Evolutionary conservation across 2,888 invertebrate genomes (phyloP).

Genomic region (Xylocampa areola): DNA sequence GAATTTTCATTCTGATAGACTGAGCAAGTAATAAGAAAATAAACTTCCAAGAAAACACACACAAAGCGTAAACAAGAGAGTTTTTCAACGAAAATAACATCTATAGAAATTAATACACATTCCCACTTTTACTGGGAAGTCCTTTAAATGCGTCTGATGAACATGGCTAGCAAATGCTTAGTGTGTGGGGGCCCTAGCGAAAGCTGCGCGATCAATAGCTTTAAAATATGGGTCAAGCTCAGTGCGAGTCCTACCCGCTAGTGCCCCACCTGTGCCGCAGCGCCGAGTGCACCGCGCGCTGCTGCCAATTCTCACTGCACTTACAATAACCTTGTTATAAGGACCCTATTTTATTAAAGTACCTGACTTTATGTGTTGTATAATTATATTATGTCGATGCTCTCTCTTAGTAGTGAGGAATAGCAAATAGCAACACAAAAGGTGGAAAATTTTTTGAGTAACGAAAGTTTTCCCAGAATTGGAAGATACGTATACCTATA

Average conservation of each 20-base stretch:
- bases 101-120: constrained; percentile 9
- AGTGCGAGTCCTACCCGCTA: constrained; percentile 58
- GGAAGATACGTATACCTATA: too few species aligned
- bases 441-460: too few species aligned
- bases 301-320: constrained; percentile 15
- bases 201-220: constrained; percentile 71
- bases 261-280: constrained; percentile 31
- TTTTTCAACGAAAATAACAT: constrained; percentile 22
- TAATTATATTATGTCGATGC: background rate
- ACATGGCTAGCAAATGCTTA: constrained; percentile 51
- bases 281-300: constrained; percentile 25
- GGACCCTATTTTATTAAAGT: constrained; percentile 2
- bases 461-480: too few species aligned
- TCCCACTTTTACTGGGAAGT: constrained; percentile 31
- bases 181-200: constrained; percentile 52
- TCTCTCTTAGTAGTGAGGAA: background rate
- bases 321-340: constrained; percentile 13
- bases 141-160: constrained; percentile 44
- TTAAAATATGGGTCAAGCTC: constrained; percentile 80
- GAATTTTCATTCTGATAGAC: background rate
- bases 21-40: background rate
- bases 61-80: background rate
- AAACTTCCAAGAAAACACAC: constrained; percentile 1
- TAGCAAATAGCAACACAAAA: constrained; percentile 1
- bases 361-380: background rate